Percentiles rank a stretch among this genome's conserved stretches.
phyloP scores from a whole-genome alignment of 2,797 vertebrate species.

The Pipistrellus pygmaeus region DNA sequence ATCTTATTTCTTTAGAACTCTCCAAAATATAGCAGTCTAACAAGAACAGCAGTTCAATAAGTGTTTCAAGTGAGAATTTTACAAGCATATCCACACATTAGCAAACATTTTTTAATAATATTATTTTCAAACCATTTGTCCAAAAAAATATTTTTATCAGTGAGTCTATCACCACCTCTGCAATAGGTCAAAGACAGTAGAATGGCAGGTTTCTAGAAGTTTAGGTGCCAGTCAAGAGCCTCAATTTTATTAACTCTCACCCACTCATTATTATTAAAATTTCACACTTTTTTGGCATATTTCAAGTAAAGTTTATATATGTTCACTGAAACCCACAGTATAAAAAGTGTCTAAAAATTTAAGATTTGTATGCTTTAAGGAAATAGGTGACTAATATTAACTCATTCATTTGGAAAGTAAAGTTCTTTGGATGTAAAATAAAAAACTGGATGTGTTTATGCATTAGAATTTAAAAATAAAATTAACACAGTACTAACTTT shows the following conservation, averaged over 20 bases:
- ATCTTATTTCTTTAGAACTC: neutral
- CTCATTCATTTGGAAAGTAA: neutral
- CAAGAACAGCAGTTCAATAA: neutral
- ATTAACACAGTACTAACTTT: neutral
- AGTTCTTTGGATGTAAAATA: neutral
- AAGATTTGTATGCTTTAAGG: neutral
- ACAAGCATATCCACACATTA: neutral
- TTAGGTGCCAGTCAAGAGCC: neutral
- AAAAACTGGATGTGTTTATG: neutral
- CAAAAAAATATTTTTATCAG: neutral
- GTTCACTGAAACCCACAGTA: neutral
- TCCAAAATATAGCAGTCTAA: neutral
- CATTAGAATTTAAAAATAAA: constrained; percentile 1
- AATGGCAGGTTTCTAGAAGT: neutral
- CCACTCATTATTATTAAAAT: neutral
- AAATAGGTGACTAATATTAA: neutral
- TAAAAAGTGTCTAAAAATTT: neutral
- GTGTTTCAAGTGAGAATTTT: constrained; percentile 20
- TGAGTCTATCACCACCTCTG: neutral
- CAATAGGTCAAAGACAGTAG: neutral
- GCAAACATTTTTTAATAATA: neutral
- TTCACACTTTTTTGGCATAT: neutral
- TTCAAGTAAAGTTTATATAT: constrained; percentile 44
- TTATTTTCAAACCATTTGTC: neutral
- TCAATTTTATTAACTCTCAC: neutral